These are phyloP conservation scores for Halictus ligatus DNA, from an alignment of 2,888 invertebrate species.

Conservation along the genomic window DNA sequence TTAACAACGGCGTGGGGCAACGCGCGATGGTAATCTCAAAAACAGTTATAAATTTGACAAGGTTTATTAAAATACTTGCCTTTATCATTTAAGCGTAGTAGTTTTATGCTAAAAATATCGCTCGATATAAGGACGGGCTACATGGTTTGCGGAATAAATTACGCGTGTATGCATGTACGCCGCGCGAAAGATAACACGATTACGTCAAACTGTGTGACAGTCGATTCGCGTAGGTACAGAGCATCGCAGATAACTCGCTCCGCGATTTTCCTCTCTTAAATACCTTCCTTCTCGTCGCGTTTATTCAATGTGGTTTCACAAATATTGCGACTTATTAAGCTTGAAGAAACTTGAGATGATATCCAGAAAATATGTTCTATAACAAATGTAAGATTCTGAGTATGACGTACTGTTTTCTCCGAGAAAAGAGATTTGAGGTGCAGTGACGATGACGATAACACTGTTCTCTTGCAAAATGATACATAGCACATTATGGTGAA, in stretches of 20 bases:
- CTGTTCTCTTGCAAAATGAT: too few relatives aligned
- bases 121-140: constrained; percentile 22
- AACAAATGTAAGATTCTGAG: too few relatives aligned
- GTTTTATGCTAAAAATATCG: constrained; percentile 21
- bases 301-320: not conserved
- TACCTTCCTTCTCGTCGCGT: not conserved
- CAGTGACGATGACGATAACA: too few relatives aligned
- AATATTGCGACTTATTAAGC: not conserved
- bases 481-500: too few relatives aligned
- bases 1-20: constrained; percentile 1
- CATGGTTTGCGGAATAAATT: constrained; percentile 38
- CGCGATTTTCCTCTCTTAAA: not conserved
- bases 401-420: too few relatives aligned
- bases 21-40: not conserved
- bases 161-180: constrained; percentile 26
- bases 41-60: constrained; percentile 6
- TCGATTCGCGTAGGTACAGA: constrained; percentile 4
- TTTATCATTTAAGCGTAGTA: constrained; percentile 20
- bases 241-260: not conserved
- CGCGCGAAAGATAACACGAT: constrained; percentile 44
- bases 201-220: constrained; percentile 37
- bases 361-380: too few relatives aligned
- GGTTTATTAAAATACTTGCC: constrained; percentile 42
- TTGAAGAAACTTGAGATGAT: not conserved
- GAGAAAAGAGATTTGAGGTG: too few relatives aligned